Evolutionary conservation across 2,797 vertebrate species (phyloP), one percentile per base, ranked within the genome.

Genomic region (Alca torda): DNA sequence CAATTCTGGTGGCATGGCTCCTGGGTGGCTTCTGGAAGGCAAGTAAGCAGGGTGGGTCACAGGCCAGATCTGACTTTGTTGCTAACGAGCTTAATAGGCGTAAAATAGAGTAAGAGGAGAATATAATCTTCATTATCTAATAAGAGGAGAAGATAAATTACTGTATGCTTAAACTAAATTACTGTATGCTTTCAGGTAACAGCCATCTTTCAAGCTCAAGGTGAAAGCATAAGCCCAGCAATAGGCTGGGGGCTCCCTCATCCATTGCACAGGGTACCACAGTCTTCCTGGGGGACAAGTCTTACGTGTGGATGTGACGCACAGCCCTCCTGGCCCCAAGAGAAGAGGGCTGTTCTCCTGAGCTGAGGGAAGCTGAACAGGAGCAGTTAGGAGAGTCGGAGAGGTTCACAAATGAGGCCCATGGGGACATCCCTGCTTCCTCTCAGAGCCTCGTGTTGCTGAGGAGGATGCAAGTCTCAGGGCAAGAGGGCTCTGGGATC

Each of bases 261-360:
- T 24, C 30, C 26, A 4, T 13, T 39, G 13, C 30, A 8, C 3
- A 3, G 65, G 41, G 26, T n/a, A 28, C 15, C 21, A 13, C 0
- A 2, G 15, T 45, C 51, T 30, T 86, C 50, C 63, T 59, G 23
- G 24, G 48, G 14, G 60, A 3, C 0, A 2, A 10, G 6, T 43
- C 63, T 64, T 73, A 43, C 11, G 4, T 0, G 23, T 25, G 56
- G 14, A 25, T 23, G 12, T 86, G 77, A 87, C 80, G 73, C 79
- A 84, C 14, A 37, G 9, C 48, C 13, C 43, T 53, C 18, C 45
- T 35, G 35, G 68, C 45, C 69, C 30, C 0, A 0, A 39, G 57
- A 68, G 45, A 79, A 15, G 13, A 65, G 16, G 30, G 3, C 5
- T 72, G 37, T 13, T 88, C 57, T 82, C 54, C 37, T 61, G 54